Evolutionary conservation across 1,140 invertebrate genomes (phyloP).

Genomic region (Notospermus geniculatus): DNA sequence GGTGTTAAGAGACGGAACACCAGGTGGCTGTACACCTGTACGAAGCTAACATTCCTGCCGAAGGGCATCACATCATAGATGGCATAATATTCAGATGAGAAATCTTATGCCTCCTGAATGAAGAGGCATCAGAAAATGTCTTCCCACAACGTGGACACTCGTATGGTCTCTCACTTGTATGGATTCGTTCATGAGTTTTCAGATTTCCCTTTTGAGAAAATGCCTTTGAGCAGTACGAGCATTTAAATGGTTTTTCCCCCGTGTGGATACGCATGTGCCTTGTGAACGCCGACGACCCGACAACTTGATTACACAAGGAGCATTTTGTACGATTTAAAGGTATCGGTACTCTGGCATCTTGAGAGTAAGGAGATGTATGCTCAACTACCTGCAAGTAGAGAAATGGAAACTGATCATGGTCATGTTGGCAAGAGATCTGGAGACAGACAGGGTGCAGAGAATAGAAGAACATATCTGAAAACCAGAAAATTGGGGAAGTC

Average conservation of each 20-base stretch:
- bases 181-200: conserved; percentile 49
- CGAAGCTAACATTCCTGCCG: neutral
- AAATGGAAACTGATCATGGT: too few relatives aligned
- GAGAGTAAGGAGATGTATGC: too few relatives aligned
- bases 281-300: neutral
- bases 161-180: conserved; percentile 88
- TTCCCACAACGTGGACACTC: conserved; percentile 63
- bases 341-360: too few relatives aligned
- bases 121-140: neutral
- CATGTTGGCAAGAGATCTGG: too few relatives aligned
- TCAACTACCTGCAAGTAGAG: too few relatives aligned
- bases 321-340: too few relatives aligned
- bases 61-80: neutral
- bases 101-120: neutral
- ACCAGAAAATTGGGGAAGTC: too few relatives aligned
- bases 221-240: conserved; percentile 30
- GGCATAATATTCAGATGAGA: conserved; percentile 5
- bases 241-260: conserved; percentile 28
- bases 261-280: conserved; percentile 24
- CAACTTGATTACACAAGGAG: too few relatives aligned
- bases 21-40: too few relatives aligned
- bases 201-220: conserved; percentile 28
- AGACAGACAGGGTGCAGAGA: too few relatives aligned
- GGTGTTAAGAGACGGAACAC: too few relatives aligned
- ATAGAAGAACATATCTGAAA: too few relatives aligned